Evolutionary conservation across 2,797 vertebrate genomes (phyloP).

Genomic region (Anguilla pacifica): DNA sequence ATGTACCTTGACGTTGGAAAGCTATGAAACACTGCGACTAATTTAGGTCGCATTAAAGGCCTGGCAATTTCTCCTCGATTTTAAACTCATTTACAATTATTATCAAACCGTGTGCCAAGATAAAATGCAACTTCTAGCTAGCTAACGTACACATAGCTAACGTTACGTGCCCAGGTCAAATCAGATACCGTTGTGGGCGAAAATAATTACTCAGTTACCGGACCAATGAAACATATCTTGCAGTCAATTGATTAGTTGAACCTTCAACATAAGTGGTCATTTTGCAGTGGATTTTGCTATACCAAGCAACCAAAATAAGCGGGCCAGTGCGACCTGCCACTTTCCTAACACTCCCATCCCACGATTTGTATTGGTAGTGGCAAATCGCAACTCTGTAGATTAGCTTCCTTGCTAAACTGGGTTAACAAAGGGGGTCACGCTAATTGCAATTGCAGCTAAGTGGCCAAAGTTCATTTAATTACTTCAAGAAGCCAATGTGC

Average conservation of each 20-base stretch:
- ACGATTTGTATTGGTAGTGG: too few relatives aligned
- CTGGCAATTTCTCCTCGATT: background rate
- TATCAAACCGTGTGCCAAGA: background rate
- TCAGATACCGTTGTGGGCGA: background rate
- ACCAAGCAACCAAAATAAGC: background rate
- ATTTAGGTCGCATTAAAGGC: background rate
- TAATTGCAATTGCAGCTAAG: background rate
- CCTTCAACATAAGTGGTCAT: background rate
- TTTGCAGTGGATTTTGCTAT: background rate
- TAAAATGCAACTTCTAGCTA: background rate
- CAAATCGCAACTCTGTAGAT: too few relatives aligned
- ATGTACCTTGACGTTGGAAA: too few relatives aligned
- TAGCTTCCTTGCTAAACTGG: background rate
- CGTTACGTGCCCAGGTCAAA: background rate
- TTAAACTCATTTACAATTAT: background rate
- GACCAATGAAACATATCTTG: background rate
- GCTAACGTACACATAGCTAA: background rate
- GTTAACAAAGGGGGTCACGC: background rate
- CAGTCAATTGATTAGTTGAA: background rate
- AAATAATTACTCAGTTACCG: background rate
- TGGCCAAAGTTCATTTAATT: background rate
- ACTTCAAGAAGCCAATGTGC: background rate
- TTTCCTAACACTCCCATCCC: background rate
- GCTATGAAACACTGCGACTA: too few relatives aligned
- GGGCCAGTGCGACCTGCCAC: slow-evolving; percentile 8